Base-by-base conservation (phyloP, 2,797 vertebrate species). In the Apogon talboti region DNA sequence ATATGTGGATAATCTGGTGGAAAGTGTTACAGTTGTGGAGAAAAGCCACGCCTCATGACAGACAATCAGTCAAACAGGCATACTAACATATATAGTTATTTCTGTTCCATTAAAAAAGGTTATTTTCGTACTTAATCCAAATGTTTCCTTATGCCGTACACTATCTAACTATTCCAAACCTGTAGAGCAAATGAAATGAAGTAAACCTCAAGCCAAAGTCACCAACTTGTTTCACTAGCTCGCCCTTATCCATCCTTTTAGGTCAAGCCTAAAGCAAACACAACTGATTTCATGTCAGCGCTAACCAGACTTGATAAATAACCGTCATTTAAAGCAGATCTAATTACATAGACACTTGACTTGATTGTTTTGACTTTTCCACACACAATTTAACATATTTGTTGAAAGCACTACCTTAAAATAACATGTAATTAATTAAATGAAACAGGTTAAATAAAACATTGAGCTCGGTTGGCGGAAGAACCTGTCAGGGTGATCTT, bases 251-350 rank as follows among this genome's bases (percentile, higher is more conserved):
- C 62, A 15, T 42, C 64, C 55, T 54, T n/a, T 58, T 11, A 3
- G 14, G 52, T 66, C 11, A 7, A 60, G 51, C 55, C 71, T 59
- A 28, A 62, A 66, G 62, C 49, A 55, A 44, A 38, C 62, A 43
- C 57, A 65, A 74, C 43, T 74, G 50, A 83, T 71, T 74, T 71
- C 18, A 75, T 60, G 57, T 75, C 74, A 75, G 45, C 47, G 66
- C 62, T 69, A 76, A 71, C n/a, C 58, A 43, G 19, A 66, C 58
- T 68, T 80, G 73, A 88, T 82, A 45, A 76, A 89, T 65, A 42
- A 56, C 45, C 21, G 55, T 74, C 60, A 79, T 82, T 88, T 63
- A 60, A 72, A 55, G 37, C 61, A 71, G 30, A 57, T 72, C 18
- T 7, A 68, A 79, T 85, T 81, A 74, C 60, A 61, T 6, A 66